phyloP scores from a whole-genome alignment of 2,797 vertebrate species.

The Oophaga sylvatica region DNA sequence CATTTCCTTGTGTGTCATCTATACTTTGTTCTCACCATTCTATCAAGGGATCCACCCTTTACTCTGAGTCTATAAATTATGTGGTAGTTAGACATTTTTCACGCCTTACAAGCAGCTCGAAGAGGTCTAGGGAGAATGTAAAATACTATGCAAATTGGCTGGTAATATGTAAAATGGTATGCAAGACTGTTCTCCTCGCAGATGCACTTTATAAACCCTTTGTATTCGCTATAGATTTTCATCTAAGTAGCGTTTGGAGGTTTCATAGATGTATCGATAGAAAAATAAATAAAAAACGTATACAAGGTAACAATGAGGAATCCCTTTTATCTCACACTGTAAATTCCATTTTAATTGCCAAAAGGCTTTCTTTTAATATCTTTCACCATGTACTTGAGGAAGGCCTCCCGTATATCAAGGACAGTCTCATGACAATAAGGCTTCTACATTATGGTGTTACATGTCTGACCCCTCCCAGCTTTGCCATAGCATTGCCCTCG shows the following conservation, averaged over 20 bases:
- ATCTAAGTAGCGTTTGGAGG: slow-evolving; percentile 22
- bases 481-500: slow-evolving; percentile 47
- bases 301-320: slow-evolving; percentile 39
- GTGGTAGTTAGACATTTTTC: slow-evolving; percentile 52
- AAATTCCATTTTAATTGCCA: slow-evolving; percentile 56
- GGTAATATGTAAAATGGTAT: slow-evolving; percentile 52
- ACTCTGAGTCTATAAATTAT: slow-evolving; percentile 60
- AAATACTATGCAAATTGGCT: slow-evolving; percentile 54
- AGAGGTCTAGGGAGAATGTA: slow-evolving; percentile 48
- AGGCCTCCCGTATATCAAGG: slow-evolving; percentile 50
- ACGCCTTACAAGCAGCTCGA: slow-evolving; percentile 28
- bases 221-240: slow-evolving; percentile 34
- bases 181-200: slow-evolving; percentile 33
- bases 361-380: slow-evolving; percentile 46
- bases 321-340: slow-evolving; percentile 49
- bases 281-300: slow-evolving; percentile 27
- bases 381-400: slow-evolving; percentile 18
- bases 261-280: slow-evolving; percentile 38
- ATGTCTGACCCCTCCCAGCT: slow-evolving; percentile 49
- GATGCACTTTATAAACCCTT: slow-evolving; percentile 18
- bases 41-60: slow-evolving; percentile 57
- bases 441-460: slow-evolving; percentile 44
- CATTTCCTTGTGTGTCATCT: slow-evolving; percentile 23
- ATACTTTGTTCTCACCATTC: slow-evolving; percentile 36
- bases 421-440: slow-evolving; percentile 50